Evolutionary conservation across 2,797 vertebrate species (phyloP).

Genomic region (Mormyrus hasselquistii): DNA sequence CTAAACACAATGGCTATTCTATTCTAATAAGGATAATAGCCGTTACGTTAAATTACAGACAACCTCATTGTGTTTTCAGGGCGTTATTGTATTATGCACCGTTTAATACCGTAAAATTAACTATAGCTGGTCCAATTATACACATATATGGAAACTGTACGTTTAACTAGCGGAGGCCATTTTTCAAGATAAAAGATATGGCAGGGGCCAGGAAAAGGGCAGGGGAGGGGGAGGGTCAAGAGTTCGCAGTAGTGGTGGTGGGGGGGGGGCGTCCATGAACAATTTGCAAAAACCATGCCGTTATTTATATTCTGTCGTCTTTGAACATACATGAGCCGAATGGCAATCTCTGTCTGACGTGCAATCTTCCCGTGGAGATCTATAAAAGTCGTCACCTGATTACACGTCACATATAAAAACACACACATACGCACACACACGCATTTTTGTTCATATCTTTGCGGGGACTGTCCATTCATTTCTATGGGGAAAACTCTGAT

Average conservation of each 20-base stretch:
- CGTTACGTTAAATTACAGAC: not conserved
- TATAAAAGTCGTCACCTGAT: not conserved
- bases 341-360: not conserved
- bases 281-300: not conserved
- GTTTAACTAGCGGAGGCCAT: not conserved
- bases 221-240: not conserved
- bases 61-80: not conserved
- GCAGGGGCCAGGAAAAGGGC: not conserved
- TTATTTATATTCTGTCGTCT: not conserved
- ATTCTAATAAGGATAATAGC: slow-evolving; percentile 9
- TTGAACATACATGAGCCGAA: not conserved
- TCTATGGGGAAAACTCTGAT: not conserved
- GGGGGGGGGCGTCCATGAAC: not conserved
- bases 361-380: not conserved
- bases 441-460: not conserved
- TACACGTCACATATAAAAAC: not conserved
- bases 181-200: slow-evolving; percentile 8
- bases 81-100: not conserved
- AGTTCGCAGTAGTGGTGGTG: not conserved
- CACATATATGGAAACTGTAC: not conserved
- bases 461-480: not conserved
- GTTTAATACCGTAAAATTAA: not conserved
- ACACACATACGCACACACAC: not conserved
- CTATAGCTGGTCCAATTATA: not conserved
- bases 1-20: slow-evolving; percentile 4